Conservation (phyloP, 2,797 vertebrate genomes). For the Mus caroli region DNA sequence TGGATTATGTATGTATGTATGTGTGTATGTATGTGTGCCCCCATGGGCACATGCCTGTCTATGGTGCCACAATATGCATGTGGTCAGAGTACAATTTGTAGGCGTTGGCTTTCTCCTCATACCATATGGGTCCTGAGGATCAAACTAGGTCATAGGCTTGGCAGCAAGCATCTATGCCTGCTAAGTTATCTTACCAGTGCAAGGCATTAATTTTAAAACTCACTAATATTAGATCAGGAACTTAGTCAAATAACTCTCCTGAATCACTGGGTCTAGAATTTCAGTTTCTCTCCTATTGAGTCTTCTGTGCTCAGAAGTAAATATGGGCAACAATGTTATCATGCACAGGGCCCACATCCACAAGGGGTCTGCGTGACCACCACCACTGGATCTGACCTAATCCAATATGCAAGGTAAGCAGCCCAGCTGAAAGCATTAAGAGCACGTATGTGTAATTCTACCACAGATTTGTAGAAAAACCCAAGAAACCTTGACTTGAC, state of each 20-base stretch:
- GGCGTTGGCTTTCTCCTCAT: neutral
- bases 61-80: neutral
- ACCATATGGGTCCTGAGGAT: neutral
- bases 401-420: neutral
- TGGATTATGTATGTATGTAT: no score
- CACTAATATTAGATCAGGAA: slow-evolving; percentile 26
- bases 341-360: neutral
- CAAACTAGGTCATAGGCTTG: neutral
- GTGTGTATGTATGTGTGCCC: neutral
- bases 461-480: slow-evolving; percentile 44
- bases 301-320: neutral
- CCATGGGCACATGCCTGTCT: neutral
- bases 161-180: neutral
- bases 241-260: slow-evolving; percentile 10
- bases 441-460: slow-evolving; percentile 54
- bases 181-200: neutral
- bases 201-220: slow-evolving; percentile 2
- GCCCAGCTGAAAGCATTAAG: slow-evolving; percentile 19
- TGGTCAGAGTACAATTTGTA: neutral
- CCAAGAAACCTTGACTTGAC: slow-evolving; percentile 42
- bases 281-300: neutral
- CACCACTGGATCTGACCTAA: neutral
- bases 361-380: neutral
- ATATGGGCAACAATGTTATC: neutral
- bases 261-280: neutral